Conservation (phyloP, 2,888 invertebrate genomes). For the Andrena flavipes region DNA sequence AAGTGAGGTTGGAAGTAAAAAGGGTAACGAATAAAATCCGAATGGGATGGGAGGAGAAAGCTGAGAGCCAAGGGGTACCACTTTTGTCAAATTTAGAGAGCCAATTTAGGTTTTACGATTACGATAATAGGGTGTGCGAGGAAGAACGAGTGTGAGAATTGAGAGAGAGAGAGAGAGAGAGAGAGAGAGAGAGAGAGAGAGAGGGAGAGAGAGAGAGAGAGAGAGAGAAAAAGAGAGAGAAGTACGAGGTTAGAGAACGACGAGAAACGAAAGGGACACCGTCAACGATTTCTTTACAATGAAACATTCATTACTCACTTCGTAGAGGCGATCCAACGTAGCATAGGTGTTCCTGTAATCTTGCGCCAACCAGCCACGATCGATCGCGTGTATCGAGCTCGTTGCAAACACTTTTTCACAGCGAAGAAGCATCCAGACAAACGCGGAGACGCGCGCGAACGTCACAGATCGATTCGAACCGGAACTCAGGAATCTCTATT, state of each 20-base stretch:
- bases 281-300: slow-evolving; percentile 64
- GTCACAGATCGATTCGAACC: slow-evolving; percentile 37
- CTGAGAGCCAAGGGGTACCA: slow-evolving; percentile 73
- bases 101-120: slow-evolving; percentile 71
- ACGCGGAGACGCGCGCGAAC: neutral
- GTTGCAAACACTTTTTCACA: slow-evolving; percentile 15
- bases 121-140: slow-evolving; percentile 57
- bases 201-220: slow-evolving; percentile 4
- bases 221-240: neutral
- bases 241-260: neutral
- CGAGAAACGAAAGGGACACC: slow-evolving; percentile 19
- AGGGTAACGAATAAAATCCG: slow-evolving; percentile 31
- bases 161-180: slow-evolving; percentile 22
- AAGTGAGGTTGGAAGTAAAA: neutral
- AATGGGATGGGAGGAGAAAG: slow-evolving; percentile 37
- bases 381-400: slow-evolving; percentile 45
- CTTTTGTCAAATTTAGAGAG: slow-evolving; percentile 76
- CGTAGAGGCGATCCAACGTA: slow-evolving; percentile 69
- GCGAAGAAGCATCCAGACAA: neutral
- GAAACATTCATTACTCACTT: slow-evolving; percentile 71
- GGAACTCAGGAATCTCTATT: slow-evolving; percentile 19
- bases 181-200: slow-evolving; percentile 4
- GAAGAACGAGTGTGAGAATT: slow-evolving; percentile 23
- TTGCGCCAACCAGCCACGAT: slow-evolving; percentile 51
- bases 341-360: slow-evolving; percentile 70